Evolutionary conservation across 2,113 vertebrate species (phyloP).

Genomic region (Elaphurus davidianus): DNA sequence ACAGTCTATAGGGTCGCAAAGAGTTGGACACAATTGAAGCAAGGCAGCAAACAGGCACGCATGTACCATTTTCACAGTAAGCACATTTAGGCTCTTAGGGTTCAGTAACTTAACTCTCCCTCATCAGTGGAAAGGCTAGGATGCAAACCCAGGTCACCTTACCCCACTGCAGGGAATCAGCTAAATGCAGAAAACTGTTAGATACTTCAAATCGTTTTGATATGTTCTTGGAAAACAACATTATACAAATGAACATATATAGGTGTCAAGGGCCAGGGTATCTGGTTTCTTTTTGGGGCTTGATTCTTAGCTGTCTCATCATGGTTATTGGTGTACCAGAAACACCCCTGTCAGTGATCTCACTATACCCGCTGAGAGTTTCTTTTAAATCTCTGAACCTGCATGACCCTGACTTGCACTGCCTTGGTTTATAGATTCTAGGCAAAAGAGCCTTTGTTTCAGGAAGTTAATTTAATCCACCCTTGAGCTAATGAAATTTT

Average conservation of each 20-base stretch:
- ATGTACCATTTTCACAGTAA: neutral
- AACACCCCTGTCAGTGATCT: neutral
- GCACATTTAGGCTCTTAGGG: neutral
- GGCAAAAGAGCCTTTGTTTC: neutral
- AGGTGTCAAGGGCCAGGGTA: neutral
- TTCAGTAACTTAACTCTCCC: neutral
- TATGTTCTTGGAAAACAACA: neutral
- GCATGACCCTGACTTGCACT: neutral
- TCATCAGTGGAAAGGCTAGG: neutral
- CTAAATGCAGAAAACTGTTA: neutral
- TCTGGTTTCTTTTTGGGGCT: neutral
- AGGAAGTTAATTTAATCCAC: neutral
- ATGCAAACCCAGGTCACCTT: neutral
- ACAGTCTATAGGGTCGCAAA: neutral
- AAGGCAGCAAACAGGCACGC: neutral
- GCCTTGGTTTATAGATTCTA: neutral
- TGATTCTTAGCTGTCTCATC: neutral
- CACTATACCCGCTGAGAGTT: neutral
- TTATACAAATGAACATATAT: neutral
- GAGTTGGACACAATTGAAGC: neutral
- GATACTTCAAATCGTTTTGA: neutral
- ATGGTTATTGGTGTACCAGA: neutral
- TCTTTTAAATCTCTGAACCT: neutral
- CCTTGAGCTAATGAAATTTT: neutral
- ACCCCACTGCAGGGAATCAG: neutral